Evolutionary conservation across 2,113 vertebrate genomes (phyloP).

Genomic region (Xiphophorus hellerii): DNA sequence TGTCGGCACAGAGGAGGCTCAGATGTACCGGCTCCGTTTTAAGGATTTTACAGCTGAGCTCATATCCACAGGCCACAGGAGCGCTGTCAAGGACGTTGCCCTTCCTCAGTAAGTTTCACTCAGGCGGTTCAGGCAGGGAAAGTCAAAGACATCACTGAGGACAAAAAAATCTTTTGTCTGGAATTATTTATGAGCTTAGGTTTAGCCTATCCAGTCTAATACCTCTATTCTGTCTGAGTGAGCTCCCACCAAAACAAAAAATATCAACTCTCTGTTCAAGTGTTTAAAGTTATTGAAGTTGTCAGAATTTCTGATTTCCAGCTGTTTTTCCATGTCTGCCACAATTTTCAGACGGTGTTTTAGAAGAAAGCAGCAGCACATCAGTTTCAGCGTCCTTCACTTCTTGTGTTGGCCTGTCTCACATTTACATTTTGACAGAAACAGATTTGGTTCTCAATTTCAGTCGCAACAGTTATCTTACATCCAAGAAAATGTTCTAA

Average conservation of each 20-base stretch:
- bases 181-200: background rate
- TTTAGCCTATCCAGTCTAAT: background rate
- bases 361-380: background rate
- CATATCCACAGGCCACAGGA: conserved; percentile 81
- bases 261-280: too few relatives aligned
- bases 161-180: background rate
- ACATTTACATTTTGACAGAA: background rate
- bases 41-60: conserved; percentile 85
- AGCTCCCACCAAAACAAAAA: background rate
- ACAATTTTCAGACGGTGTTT: background rate
- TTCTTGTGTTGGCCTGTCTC: background rate
- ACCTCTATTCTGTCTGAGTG: background rate
- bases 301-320: background rate
- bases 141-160: background rate
- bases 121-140: background rate
- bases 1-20: conserved; percentile 82
- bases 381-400: background rate
- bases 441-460: background rate
- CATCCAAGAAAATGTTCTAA: background rate
- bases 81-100: conserved; percentile 79
- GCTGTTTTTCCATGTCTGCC: background rate
- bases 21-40: conserved; percentile 82
- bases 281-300: background rate
- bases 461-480: background rate
- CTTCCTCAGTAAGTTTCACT: conserved; percentile 84